These are phyloP conservation scores for Poicephalus meyeri DNA, from an alignment of 2,113 vertebrate genomes.

Conservation along the genomic window DNA sequence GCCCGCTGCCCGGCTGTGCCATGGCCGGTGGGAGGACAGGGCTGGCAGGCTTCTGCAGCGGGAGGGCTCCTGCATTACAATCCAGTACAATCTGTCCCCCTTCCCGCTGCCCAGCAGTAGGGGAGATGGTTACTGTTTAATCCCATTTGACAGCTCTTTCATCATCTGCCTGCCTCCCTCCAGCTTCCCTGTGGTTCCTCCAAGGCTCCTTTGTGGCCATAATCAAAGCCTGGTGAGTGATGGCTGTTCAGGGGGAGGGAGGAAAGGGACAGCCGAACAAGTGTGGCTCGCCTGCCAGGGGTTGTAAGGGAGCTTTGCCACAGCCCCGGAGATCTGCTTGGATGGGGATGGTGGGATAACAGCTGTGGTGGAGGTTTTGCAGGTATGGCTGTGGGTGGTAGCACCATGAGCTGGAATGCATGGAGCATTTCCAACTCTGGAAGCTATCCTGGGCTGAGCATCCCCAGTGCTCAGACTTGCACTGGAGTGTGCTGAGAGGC, in stretches of 20 bases:
- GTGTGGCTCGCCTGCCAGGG: background rate
- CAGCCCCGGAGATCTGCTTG: fast-evolving
- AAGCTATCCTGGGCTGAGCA: background rate
- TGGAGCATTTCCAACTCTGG: background rate
- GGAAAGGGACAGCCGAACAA: background rate
- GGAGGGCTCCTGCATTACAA: constrained; percentile 42
- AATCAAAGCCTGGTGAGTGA: constrained; percentile 77
- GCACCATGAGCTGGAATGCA: background rate
- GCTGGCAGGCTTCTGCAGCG: background rate
- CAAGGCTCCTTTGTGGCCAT: constrained; percentile 69
- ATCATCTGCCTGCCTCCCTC: constrained; percentile 66
- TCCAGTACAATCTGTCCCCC: constrained; percentile 43
- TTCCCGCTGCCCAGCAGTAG: constrained; percentile 51
- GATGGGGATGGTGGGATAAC: background rate
- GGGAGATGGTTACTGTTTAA: constrained; percentile 69
- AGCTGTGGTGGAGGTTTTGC: background rate
- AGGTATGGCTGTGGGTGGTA: background rate
- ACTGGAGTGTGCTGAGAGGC: background rate
- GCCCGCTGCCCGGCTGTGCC: background rate
- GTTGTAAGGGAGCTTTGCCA: fast-evolving
- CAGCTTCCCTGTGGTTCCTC: constrained; percentile 52
- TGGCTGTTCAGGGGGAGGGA: background rate
- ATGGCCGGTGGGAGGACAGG: background rate
- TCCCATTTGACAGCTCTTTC: constrained; percentile 75
- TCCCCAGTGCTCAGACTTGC: background rate